Conservation (phyloP, 2,888 invertebrate species). For the Siphonodentalium dalli region DNA sequence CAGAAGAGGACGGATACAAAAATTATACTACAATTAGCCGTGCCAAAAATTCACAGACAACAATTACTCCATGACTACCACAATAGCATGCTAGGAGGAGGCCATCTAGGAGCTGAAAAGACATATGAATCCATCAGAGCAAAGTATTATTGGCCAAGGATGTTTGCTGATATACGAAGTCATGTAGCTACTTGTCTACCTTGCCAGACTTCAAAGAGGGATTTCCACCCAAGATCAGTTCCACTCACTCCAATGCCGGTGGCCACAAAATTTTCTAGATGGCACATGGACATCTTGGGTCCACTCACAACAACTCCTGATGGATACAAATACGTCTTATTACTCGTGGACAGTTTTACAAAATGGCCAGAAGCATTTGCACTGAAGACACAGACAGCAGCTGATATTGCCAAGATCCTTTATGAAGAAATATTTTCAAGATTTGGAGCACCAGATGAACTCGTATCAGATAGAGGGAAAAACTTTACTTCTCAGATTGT, state of each 20-base stretch:
- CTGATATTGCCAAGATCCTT: constrained; percentile 25
- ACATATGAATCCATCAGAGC: too few species aligned
- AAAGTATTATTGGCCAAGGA: too few species aligned
- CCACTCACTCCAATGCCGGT: constrained; percentile 5
- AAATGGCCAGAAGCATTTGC: not conserved
- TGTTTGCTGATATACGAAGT: too few species aligned
- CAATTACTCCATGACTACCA: too few species aligned
- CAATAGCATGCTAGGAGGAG: too few species aligned
- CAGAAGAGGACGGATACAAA: too few species aligned
- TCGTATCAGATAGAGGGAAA: constrained; percentile 31
- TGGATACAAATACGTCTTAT: constrained; percentile 3
- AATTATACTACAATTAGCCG: too few species aligned
- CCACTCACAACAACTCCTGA: constrained; percentile 7
- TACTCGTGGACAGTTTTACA: not conserved
- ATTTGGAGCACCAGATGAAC: constrained; percentile 27
- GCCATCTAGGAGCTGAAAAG: too few species aligned
- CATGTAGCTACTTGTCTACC: too few species aligned
- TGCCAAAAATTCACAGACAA: too few species aligned
- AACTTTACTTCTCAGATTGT: constrained; percentile 30
- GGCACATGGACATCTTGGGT: constrained; percentile 13
- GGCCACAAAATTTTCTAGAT: not conserved
- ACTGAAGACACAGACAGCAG: constrained; percentile 11
- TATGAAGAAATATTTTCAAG: constrained; percentile 31
- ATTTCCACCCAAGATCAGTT: too few species aligned
- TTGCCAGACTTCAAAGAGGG: too few species aligned